A percentile compares a stretch with the other conserved stretches of the same genome.
These are phyloP conservation scores for Magallana angulata DNA, from an alignment of 1,140 invertebrate species.

Conservation along the genomic window DNA sequence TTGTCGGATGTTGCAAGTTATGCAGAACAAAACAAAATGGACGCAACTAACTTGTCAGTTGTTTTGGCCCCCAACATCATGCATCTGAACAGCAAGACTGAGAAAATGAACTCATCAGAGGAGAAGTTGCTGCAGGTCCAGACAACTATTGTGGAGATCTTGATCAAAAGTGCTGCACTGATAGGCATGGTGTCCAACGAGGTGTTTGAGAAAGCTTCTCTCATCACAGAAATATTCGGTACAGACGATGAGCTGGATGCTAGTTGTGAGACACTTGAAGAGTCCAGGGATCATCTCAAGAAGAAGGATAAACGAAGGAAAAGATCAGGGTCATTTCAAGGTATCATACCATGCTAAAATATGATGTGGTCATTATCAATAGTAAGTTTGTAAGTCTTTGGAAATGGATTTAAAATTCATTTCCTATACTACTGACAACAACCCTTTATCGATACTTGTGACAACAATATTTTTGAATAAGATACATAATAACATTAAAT, in stretches of 20 bases:
- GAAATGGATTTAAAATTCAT: no score
- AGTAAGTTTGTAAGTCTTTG: no score
- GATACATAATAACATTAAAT: no score
- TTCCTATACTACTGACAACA: no score
- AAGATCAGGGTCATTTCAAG: slow-evolving; percentile 90
- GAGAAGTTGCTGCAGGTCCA: slow-evolving; percentile 74
- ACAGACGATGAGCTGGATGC: slow-evolving; percentile 75
- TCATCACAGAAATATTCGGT: slow-evolving; percentile 73
- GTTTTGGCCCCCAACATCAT: slow-evolving; percentile 91
- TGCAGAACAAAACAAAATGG: slow-evolving; percentile 89
- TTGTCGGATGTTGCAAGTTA: slow-evolving; percentile 83
- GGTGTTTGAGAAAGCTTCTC: slow-evolving; percentile 79
- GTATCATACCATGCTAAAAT: slow-evolving; percentile 78
- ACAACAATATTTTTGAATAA: no score
- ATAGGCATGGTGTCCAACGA: slow-evolving; percentile 87
- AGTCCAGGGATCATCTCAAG: slow-evolving; percentile 62
- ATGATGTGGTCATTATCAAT: no score
- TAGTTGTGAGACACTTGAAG: slow-evolving; percentile 70
- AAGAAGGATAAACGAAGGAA: slow-evolving; percentile 78
- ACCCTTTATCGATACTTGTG: no score
- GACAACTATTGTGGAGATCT: slow-evolving; percentile 82
- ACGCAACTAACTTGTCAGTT: slow-evolving; percentile 88
- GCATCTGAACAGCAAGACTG: slow-evolving; percentile 83
- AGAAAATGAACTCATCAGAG: slow-evolving; percentile 79
- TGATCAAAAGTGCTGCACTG: slow-evolving; percentile 87